Evolutionary conservation across 2,888 invertebrate genomes (phyloP).

Genomic region (Rotaria sp.): DNA sequence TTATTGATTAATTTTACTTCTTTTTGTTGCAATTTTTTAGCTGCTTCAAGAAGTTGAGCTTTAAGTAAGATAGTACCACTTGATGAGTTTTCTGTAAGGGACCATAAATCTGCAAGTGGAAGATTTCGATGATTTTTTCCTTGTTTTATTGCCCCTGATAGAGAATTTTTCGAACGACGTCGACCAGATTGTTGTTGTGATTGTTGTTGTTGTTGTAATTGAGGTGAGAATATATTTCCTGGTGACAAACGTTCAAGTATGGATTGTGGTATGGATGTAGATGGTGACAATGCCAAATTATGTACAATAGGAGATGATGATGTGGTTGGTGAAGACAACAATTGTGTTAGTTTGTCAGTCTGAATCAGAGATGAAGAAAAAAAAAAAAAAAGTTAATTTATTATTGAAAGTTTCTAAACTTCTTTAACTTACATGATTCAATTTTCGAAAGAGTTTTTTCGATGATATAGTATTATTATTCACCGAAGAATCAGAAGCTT

Average conservation of each 20-base stretch:
- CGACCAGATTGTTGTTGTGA: neutral
- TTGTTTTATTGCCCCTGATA: neutral
- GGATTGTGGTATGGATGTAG: neutral
- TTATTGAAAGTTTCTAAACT: too few species aligned
- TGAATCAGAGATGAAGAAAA: neutral
- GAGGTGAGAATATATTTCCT: neutral
- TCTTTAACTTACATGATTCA: neutral
- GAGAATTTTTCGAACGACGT: neutral
- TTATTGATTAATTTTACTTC: neutral
- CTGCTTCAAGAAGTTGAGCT: constrained; percentile 10
- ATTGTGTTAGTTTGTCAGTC: neutral
- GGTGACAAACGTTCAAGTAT: neutral
- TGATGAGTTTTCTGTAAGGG: neutral
- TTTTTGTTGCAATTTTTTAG: constrained; percentile 2
- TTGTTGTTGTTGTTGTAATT: neutral
- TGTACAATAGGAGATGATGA: neutral
- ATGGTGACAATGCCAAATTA: neutral
- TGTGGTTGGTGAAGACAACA: neutral
- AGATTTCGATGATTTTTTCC: neutral
- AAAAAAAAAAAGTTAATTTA: neutral
- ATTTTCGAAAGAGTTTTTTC: neutral
- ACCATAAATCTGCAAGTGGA: neutral
- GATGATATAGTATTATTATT: neutral
- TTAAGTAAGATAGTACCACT: neutral
- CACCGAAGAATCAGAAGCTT: neutral